Base-by-base conservation (phyloP, 2,113 vertebrate genomes). In the Okapia johnstoni region DNA sequence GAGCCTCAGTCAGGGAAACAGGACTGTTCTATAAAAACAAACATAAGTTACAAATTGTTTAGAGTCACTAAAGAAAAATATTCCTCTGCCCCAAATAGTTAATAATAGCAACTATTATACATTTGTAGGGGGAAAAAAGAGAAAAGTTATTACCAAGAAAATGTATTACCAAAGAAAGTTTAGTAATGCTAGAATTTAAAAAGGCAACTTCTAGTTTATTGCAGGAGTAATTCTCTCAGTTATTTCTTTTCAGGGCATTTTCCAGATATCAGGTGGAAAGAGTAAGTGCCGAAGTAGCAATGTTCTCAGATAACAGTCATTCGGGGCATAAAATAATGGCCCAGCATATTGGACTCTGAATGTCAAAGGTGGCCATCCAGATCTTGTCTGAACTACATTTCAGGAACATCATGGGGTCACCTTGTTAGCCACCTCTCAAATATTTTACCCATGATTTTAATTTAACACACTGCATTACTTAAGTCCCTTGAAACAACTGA, bases 181-280 rank as follows among this genome's bases (percentile, higher is more conserved):
- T 94, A 83, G 23, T 40, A 91, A 86, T 85, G 52, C 46, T 70
- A 33, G 6, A 58, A 79, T 89, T 77, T 88, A 8, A 92, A 96
- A 96, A 94, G 61, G 10, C 5, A 96, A 9, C 46, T 94, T 88
- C 23, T 94, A 52, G 25, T 60, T 95, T 57, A 79, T 58, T 33
- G 73, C 25, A 73, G 26, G 17, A 94, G 12, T 50, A 50, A 85
- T 91, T 92, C 40, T 95, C 40, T 85, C 76, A 70, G 36, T 79
- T 77, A 86, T 46, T 88, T 85, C 33, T 98, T 95, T 91, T 25
- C 61, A 90, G 88, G 96, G 54, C n/a, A 80, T 57, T 87, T 93
- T 70, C 79, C 11, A 93, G 90, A 95, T 87, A 95, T 95, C 40
- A 90, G 40, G 40, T 63, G 25, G 58, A 84, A 92, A 90, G 16